Conservation (phyloP, 1,140 invertebrate species). For the Drosophila varians region DNA sequence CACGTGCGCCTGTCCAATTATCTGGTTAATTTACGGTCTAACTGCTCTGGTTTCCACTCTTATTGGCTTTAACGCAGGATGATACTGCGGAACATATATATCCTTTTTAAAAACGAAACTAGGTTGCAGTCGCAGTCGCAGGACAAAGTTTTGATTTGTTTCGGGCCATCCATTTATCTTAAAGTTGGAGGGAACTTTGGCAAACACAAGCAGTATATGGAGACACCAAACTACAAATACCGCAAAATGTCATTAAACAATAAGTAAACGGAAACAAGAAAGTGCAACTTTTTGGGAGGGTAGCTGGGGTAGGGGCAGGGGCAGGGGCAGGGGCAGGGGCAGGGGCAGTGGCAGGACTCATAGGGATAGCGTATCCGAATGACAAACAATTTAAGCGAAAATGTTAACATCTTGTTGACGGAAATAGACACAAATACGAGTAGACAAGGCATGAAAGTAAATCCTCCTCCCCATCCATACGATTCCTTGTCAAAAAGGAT, state of each 20-base stretch:
- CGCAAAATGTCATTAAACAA: conserved; percentile 68
- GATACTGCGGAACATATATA: too few relatives aligned
- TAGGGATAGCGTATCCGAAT: not conserved
- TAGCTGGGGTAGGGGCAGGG: not conserved
- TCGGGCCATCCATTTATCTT: conserved; percentile 24
- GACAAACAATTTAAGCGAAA: conserved; percentile 69
- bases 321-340: not conserved
- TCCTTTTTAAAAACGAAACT: not conserved
- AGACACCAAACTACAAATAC: conserved; percentile 10
- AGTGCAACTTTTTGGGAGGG: conserved; percentile 32
- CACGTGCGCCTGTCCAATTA: conserved; percentile 14
- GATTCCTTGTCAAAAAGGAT: conserved; percentile 8
- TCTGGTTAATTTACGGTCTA: not conserved
- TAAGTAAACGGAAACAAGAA: conserved; percentile 49
- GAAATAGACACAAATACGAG: conserved; percentile 73
- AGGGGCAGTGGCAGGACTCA: too few relatives aligned
- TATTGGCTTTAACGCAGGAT: too few relatives aligned
- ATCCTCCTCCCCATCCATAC: not conserved
- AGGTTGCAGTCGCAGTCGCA: not conserved
- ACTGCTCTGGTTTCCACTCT: not conserved
- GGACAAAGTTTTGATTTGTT: conserved; percentile 42
- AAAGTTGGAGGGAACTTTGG: conserved; percentile 37
- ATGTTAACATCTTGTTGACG: conserved; percentile 81
- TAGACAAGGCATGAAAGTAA: conserved; percentile 57
- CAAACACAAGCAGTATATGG: conserved; percentile 4